Evolutionary conservation across 2,113 vertebrate species (phyloP), one percentile per base, ranked within the genome.

Genomic region (Antigone vipio): DNA sequence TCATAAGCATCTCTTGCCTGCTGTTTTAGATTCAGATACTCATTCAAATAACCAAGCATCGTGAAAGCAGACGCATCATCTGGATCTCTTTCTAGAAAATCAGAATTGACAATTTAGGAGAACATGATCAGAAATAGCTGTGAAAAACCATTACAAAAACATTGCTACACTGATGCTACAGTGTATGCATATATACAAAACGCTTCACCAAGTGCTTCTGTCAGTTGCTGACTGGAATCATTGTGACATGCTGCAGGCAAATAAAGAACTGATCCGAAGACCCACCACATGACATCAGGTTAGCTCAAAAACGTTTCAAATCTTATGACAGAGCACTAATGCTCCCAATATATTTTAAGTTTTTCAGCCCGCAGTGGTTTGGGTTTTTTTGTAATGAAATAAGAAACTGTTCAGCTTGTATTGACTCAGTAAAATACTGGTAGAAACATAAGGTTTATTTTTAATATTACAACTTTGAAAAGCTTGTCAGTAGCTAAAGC

Each of bases 41-140:
- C 99, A 89, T 98, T 99, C 91, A 99, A 98, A 96, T 99, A 99
- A n/a, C 99, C 99, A 86, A 99, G 97, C 99, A 99, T 99, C n/a
- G 98, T 98, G 94, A 99, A 99, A 75, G 98, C 98, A 55, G 98
- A 98, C 1, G 98, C 96, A 76, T 99, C 99, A 7, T 98, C 98
- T 85, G 98, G 98, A 95, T 99, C 98, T 96, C 99, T 98, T 98
- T 99, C 99, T 99, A 95, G 64, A 95, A 88, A 85, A 96, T 40
- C 12, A 95, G 45, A 95, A 97, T 95, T 73, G 83, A 60, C 34
- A 85, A 85, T 17, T 58, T 3, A 93, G 47, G n/a, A 94, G 66
- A 95, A 80, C 5, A 42, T 8, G 21, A 89, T 93, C 42, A 94
- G 49, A 67, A 68, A 50, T 32, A 68, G 32, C 42, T 67, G 45